Evolutionary conservation across 2,113 vertebrate species (phyloP).

Genomic region (Cottus gobio): DNA sequence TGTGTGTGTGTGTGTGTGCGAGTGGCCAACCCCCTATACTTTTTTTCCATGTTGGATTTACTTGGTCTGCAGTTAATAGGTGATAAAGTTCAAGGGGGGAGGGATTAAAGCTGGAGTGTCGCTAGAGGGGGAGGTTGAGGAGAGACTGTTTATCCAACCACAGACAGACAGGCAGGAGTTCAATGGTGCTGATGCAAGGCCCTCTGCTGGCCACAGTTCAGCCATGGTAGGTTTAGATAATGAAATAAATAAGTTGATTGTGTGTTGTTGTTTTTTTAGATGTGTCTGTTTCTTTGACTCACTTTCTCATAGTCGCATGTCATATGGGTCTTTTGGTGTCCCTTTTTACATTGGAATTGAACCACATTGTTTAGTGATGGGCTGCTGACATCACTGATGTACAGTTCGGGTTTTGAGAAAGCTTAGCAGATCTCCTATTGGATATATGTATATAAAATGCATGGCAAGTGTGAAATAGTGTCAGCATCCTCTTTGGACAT

Average conservation of each 20-base stretch:
- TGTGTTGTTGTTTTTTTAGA: too few species aligned
- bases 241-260: background rate
- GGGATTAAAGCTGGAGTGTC: constrained; percentile 79
- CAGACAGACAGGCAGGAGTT: constrained; percentile 7
- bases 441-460: too few species aligned
- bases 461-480: background rate
- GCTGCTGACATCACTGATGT: background rate
- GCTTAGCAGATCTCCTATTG: too few species aligned
- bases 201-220: constrained; percentile 57
- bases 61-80: constrained; percentile 84
- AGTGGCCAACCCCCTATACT: constrained; percentile 11
- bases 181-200: constrained; percentile 24
- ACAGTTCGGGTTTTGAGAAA: too few species aligned
- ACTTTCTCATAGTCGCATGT: background rate
- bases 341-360: background rate
- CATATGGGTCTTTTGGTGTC: background rate
- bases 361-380: background rate
- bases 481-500: background rate
- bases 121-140: constrained; percentile 48
- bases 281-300: background rate
- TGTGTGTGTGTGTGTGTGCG: background rate
- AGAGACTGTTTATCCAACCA: constrained; percentile 63
- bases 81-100: constrained; percentile 81
- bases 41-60: constrained; percentile 76
- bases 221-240: background rate